A percentile compares a stretch with the other conserved stretches of the same genome.
Evolutionary conservation across 2,113 vertebrate genomes (phyloP).

Genomic region (Ranitomeya imitator): DNA sequence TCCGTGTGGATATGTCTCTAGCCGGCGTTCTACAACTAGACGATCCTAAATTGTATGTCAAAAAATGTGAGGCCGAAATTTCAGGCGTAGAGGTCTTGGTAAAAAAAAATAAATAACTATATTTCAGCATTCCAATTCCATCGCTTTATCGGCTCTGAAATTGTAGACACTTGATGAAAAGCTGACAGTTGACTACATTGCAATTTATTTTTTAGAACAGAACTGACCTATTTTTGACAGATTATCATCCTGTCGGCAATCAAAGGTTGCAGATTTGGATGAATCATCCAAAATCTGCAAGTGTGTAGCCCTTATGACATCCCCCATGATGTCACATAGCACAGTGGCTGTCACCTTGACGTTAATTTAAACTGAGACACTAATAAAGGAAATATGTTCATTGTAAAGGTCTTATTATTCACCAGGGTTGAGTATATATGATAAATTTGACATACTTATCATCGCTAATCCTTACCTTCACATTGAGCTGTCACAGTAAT

Average conservation of each 20-base stretch:
- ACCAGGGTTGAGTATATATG: neutral
- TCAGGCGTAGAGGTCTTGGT: neutral
- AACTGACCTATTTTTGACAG: neutral
- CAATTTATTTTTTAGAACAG: constrained; percentile 44
- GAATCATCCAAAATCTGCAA: constrained; percentile 24
- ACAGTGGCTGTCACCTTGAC: constrained; percentile 58
- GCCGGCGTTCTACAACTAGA: neutral
- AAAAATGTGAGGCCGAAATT: neutral
- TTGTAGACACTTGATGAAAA: constrained; percentile 44
- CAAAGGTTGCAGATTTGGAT: constrained; percentile 41
- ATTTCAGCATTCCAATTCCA: constrained; percentile 14
- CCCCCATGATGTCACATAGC: constrained; percentile 15
- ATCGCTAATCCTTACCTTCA: neutral
- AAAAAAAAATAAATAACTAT: constrained; percentile 30
- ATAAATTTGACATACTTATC: constrained; percentile 1
- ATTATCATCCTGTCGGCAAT: constrained; percentile 37
- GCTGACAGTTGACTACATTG: constrained; percentile 46
- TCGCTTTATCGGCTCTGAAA: constrained; percentile 42
- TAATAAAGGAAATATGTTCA: constrained; percentile 9
- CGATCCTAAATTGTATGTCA: neutral
- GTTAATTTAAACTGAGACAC: neutral
- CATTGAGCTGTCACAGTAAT: neutral
- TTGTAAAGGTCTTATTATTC: constrained; percentile 5
- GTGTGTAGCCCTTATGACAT: constrained; percentile 5
- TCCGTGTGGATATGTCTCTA: neutral